Evolutionary conservation across 2,113 vertebrate species (phyloP), one percentile per base, ranked within the genome.

Genomic region (Dicrurus megarhynchus): DNA sequence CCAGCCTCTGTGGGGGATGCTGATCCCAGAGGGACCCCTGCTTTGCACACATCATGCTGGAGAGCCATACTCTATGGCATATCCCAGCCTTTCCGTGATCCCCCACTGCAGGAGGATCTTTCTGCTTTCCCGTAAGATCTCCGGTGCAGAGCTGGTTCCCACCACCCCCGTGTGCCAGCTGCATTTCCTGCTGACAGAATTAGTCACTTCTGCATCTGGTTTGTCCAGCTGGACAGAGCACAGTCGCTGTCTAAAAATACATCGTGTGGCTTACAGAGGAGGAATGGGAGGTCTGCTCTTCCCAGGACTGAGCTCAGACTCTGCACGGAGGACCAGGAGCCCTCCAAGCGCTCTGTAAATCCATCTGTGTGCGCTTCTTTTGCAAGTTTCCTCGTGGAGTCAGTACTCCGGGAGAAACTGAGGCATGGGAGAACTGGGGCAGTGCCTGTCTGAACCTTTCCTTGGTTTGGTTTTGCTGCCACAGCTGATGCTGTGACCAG

Each of bases 191-290:
- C 78, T 90, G 71, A 21, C 79, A 32, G 75, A 59, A 32, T 95
- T 88, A 96, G 71, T 96, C 95, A 96, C 73, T 85, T 71, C 87
- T 94, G 52, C 83, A 67, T 65, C 92, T 92, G 90, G 92, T 97
- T 90, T 75, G 83, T 63, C 96, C 94, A 81, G 95, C 93, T 50
- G 23, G 74, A 73, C 74, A 27, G 91, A 95, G 71, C 12, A 32
- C 1, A 16, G 60, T 67, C 11, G 60, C 82, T 35, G 63, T 61
- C 95, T 96, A 87, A 96, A 96, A 96, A 94, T 86, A 95, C 1
- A 47, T 11, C 0, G 0, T 41, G 75, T 3, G 41, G 83, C 64
- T 59, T n/a, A 50, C 1, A 3, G 76, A 50, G 59, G 52, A 83
- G 83, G 32, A 71, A 37, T 30, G 33, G 49, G 44, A 63, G 52